Conservation (phyloP, 2,113 vertebrate species). For the Australoheros scitulus region DNA sequence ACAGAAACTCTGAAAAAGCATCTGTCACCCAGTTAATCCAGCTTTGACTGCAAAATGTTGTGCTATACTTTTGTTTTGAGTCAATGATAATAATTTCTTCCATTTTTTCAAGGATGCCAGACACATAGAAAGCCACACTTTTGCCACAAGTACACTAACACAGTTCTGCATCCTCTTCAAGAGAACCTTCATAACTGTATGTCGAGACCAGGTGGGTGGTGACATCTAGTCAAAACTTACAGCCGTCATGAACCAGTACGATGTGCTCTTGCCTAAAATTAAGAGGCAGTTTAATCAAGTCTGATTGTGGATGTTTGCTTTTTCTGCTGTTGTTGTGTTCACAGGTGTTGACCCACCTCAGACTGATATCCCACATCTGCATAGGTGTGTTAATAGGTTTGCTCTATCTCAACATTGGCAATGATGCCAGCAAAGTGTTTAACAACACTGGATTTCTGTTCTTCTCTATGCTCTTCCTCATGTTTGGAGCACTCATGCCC, state of each 20-base stretch:
- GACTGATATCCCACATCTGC: conserved; percentile 91
- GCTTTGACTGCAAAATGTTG: not conserved
- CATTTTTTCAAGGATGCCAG: conserved; percentile 77
- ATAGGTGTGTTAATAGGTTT: conserved; percentile 95
- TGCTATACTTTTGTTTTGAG: not conserved
- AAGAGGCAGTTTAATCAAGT: not conserved
- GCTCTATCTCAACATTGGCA: conserved; percentile 95
- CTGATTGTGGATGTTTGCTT: not conserved
- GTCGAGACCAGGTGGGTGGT: conserved; percentile 88
- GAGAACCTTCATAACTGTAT: conserved; percentile 92
- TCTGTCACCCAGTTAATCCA: not conserved
- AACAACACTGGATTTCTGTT: conserved; percentile 99
- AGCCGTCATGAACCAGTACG: not conserved
- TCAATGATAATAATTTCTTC: not conserved
- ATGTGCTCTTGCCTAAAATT: not conserved
- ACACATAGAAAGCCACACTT: conserved; percentile 91
- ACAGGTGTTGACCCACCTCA: conserved; percentile 93
- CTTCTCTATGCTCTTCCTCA: conserved; percentile 99
- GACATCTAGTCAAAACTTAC: not conserved
- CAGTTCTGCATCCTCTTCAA: conserved; percentile 98
- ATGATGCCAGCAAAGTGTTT: conserved; percentile 96
- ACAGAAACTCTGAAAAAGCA: not conserved
- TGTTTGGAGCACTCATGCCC: conserved; percentile 98
- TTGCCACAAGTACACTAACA: conserved; percentile 91
- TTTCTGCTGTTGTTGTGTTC: not conserved